phyloP scores from a whole-genome alignment of 2,797 vertebrate genomes.

The Propithecus deckenii region DNA sequence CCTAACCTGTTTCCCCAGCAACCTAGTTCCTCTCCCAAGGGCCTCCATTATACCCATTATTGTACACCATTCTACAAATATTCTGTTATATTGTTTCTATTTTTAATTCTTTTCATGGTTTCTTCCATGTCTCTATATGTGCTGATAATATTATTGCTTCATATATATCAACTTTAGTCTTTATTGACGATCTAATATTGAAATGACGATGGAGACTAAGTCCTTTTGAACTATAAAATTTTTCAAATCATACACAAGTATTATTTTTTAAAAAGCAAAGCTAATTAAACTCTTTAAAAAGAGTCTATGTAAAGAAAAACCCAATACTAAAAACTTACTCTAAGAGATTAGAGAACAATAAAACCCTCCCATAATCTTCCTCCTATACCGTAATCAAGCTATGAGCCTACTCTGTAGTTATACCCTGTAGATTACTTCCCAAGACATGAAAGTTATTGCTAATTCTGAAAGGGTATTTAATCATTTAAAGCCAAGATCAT shows the following conservation, averaged over 20 bases:
- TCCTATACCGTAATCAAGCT: not conserved
- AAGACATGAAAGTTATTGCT: not conserved
- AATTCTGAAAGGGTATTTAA: not conserved
- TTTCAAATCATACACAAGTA: not conserved
- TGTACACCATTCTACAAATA: not conserved
- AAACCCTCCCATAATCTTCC: not conserved
- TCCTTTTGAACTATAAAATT: not conserved
- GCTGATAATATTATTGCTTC: not conserved
- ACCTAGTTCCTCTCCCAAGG: not conserved
- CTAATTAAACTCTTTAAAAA: not conserved
- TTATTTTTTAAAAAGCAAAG: constrained; percentile 32
- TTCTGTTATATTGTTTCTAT: not conserved
- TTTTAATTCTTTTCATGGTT: not conserved
- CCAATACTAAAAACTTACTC: not conserved
- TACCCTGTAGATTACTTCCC: not conserved
- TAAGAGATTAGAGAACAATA: not conserved
- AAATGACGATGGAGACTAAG: not conserved
- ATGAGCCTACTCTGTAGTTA: not conserved
- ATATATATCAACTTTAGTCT: not conserved
- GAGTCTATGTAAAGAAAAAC: not conserved
- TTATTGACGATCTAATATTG: not conserved
- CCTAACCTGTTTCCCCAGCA: not conserved
- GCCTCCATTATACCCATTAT: not conserved
- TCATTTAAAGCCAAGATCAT: not conserved
- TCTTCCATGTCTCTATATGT: not conserved